A percentile compares a stretch with the other conserved stretches of the same genome.
These are phyloP conservation scores for Diploptera punctata DNA, from an alignment of 2,888 invertebrate genomes.

Conservation along the genomic window DNA sequence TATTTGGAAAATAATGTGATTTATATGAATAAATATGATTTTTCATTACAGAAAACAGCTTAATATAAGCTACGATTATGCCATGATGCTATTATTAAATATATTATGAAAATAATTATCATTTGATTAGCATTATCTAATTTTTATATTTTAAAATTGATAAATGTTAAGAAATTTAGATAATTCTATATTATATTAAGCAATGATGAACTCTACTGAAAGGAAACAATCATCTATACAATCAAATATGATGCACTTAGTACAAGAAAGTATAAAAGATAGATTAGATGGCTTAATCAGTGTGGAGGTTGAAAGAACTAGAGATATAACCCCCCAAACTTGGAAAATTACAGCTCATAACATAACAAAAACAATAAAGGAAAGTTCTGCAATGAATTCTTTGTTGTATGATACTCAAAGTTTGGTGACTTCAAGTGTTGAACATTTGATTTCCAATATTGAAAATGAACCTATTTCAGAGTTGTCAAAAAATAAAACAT, in stretches of 20 bases:
- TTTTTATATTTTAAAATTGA: too few relatives aligned
- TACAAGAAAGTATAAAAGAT: slow-evolving; percentile 9
- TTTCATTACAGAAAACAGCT: too few relatives aligned
- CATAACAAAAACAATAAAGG: slow-evolving; percentile 32
- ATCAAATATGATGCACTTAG: background rate
- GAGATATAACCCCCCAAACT: slow-evolving; percentile 33
- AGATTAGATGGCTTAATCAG: slow-evolving; percentile 23
- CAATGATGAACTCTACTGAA: too few relatives aligned
- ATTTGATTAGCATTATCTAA: too few relatives aligned
- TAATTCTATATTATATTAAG: too few relatives aligned
- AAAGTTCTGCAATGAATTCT: slow-evolving; percentile 25
- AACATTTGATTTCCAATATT: background rate
- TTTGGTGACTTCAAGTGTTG: background rate
- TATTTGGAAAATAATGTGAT: too few relatives aligned
- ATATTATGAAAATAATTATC: too few relatives aligned
- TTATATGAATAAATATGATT: too few relatives aligned
- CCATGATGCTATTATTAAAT: too few relatives aligned
- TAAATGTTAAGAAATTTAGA: too few relatives aligned
- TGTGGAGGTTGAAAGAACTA: slow-evolving; percentile 19
- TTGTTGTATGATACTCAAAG: slow-evolving; percentile 17
- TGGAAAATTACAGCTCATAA: slow-evolving; percentile 41
- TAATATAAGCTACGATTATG: too few relatives aligned
- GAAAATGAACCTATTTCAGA: background rate
- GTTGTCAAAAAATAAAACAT: background rate
- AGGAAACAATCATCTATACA: too few relatives aligned